These are phyloP conservation scores for Paraplagusia blochii DNA, from an alignment of 2,113 vertebrate species.

Conservation along the genomic window DNA sequence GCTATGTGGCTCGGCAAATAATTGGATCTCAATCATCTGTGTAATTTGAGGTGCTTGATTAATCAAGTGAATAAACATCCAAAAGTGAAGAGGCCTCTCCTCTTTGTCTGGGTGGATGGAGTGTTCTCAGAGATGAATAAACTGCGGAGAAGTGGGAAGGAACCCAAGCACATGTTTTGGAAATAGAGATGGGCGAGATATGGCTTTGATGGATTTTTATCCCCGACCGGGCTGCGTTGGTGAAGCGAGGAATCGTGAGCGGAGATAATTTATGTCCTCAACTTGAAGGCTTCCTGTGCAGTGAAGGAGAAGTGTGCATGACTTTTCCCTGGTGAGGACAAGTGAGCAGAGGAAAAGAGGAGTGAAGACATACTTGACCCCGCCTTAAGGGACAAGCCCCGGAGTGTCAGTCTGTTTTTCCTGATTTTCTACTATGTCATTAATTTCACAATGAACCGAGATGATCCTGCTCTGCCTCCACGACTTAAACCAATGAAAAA, in stretches of 20 bases:
- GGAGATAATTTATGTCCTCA: slow-evolving; percentile 34
- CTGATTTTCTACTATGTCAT: slow-evolving; percentile 25
- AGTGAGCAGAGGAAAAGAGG: slow-evolving; percentile 3
- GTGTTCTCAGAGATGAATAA: slow-evolving; percentile 24
- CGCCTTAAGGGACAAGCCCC: slow-evolving; percentile 3
- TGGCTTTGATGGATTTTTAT: slow-evolving; percentile 23
- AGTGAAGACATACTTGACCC: slow-evolving; percentile 21
- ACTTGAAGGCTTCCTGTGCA: slow-evolving; percentile 27
- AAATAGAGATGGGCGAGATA: slow-evolving; percentile 22
- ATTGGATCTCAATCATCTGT: slow-evolving; percentile 71
- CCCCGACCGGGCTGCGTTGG: slow-evolving; percentile 14
- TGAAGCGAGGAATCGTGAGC: slow-evolving; percentile 27
- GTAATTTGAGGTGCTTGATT: slow-evolving; percentile 68
- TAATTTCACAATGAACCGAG: background rate
- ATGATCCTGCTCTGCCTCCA: slow-evolving; percentile 14
- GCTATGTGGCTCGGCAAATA: slow-evolving; percentile 59
- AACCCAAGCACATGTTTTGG: slow-evolving; percentile 36
- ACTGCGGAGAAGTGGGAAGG: slow-evolving; percentile 25
- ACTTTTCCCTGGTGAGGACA: slow-evolving; percentile 6
- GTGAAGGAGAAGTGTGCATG: slow-evolving; percentile 13
- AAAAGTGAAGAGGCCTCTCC: slow-evolving; percentile 12
- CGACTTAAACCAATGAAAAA: slow-evolving; percentile 30
- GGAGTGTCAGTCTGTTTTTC: slow-evolving; percentile 8
- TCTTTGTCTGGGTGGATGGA: slow-evolving; percentile 13
- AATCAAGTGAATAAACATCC: slow-evolving; percentile 39